Evolutionary conservation across 2,888 invertebrate genomes (phyloP), one percentile per base, ranked within the genome.

Genomic region (Patella caerulea): DNA sequence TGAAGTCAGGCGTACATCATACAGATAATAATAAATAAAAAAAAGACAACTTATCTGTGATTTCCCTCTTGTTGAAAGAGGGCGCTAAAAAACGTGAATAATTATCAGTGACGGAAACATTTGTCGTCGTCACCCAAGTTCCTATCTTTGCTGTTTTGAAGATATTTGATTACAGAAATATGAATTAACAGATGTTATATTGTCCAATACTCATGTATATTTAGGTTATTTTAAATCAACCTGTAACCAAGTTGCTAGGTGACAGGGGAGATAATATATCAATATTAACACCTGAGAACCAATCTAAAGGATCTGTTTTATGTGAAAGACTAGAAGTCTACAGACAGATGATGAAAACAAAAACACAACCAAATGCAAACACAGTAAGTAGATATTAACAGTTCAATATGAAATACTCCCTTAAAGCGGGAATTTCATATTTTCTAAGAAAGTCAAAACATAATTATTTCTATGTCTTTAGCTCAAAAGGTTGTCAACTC

Each of bases 201-300:
- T 4, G 4, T 34, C 34, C 5, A 34, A 34, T 3, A 29, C 29
- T 29, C 29, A 1, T 45, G n/a, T 9, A 34, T 29, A 78, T 78
- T 19, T 81, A 88, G 87, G 82, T 74, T 34, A 76, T 86, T 9
- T 78, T 88, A 71, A 76, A 81, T 56, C 84, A 87, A 74, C 87
- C 87, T 54, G 84, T 73, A 53, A 73, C 45, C 14, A 55, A 24
- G 24, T 14, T 73, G n/a, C 55, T 73, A 55, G 53, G 52, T 24
- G 73, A 73, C 14, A 73, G 53, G 73, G 73, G 73, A 73, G 73
- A 73, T 53, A 73, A 73, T 14, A 11, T 73, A 5, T 54, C 55
- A n/a, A 53, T 24, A 5, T 52, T 53, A n/a, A n/a, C 73, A 11
- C 24, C 24, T 53, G 73, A 54, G 15, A 54, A 15, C 12, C 54